A percentile compares a stretch with the other conserved stretches of the same genome.
Conservation (phyloP, 2,888 invertebrate species). For the Hydropsyche betteni region DNA sequence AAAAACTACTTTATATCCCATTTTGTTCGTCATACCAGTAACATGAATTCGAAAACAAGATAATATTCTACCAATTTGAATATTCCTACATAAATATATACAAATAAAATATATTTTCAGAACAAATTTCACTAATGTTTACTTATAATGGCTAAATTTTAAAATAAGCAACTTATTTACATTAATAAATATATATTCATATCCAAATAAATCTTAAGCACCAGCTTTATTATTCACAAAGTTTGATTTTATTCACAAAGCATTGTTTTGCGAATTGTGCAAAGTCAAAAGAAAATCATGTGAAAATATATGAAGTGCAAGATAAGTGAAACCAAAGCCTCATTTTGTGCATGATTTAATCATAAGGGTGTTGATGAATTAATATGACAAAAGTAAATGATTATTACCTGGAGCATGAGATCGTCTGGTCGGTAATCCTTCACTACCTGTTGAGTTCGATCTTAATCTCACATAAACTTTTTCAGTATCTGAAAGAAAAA, state of each 20-base stretch:
- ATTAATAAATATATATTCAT: slow-evolving; percentile 4
- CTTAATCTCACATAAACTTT: slow-evolving; percentile 68
- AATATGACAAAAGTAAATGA: slow-evolving; percentile 24
- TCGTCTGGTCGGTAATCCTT: slow-evolving; percentile 68
- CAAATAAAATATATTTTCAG: no score
- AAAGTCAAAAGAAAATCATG: slow-evolving; percentile 13
- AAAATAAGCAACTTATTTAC: no score
- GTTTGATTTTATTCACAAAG: slow-evolving; percentile 27
- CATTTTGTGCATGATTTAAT: slow-evolving; percentile 17
- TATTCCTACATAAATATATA: no score
- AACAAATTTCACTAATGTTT: no score
- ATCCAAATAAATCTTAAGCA: slow-evolving; percentile 7
- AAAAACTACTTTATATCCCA: no score
- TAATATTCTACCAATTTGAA: no score
- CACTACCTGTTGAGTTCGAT: slow-evolving; percentile 68
- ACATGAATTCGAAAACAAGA: no score
- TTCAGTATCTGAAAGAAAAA: slow-evolving; percentile 59
- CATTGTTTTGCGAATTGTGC: slow-evolving; percentile 20
- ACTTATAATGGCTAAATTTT: no score
- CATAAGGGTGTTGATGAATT: background rate
- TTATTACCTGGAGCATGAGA: slow-evolving; percentile 66
- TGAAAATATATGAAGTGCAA: slow-evolving; percentile 26
- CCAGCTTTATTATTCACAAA: slow-evolving; percentile 17
- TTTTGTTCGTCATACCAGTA: no score
- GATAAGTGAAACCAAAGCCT: slow-evolving; percentile 14